A percentile compares a stretch with the other conserved stretches of the same genome.
These are phyloP conservation scores for Philaethria dido DNA, from an alignment of 2,888 invertebrate genomes.

Conservation along the genomic window DNA sequence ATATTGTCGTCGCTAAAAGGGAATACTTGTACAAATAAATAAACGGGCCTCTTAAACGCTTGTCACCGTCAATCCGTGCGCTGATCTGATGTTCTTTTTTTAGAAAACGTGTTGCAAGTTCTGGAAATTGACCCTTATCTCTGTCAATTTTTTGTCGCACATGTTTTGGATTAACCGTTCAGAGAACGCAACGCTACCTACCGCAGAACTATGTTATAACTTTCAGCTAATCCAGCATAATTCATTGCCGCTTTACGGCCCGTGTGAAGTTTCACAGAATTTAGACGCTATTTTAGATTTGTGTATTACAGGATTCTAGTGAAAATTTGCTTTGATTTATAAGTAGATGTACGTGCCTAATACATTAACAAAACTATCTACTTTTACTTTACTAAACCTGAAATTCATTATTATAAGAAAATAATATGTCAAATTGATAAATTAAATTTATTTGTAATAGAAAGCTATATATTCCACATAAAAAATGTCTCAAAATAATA, in stretches of 20 bases:
- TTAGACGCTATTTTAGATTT: conserved; percentile 45
- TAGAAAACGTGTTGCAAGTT: conserved; percentile 60
- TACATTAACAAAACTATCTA: background rate
- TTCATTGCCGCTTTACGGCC: conserved; percentile 64
- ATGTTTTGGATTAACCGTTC: conserved; percentile 82
- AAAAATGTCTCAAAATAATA: too few relatives aligned
- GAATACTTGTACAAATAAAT: conserved; percentile 82
- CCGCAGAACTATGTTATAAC: conserved; percentile 72
- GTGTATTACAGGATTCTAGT: conserved; percentile 22
- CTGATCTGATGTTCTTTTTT: conserved; percentile 75
- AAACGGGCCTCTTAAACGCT: conserved; percentile 76
- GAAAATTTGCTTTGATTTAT: conserved; percentile 29
- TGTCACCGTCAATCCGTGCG: conserved; percentile 79
- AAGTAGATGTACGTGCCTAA: background rate
- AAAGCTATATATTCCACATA: too few relatives aligned
- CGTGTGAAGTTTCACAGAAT: conserved; percentile 60
- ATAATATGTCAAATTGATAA: too few relatives aligned
- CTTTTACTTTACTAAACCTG: too few relatives aligned
- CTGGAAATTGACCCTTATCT: conserved; percentile 81
- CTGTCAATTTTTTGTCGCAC: conserved; percentile 73
- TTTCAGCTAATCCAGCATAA: conserved; percentile 72
- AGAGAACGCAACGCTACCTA: conserved; percentile 75
- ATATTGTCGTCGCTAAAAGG: conserved; percentile 75
- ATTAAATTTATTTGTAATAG: too few relatives aligned
- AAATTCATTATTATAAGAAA: too few relatives aligned